Conservation (phyloP, 2,113 vertebrate species). For the Aptenodytes forsteri region DNA sequence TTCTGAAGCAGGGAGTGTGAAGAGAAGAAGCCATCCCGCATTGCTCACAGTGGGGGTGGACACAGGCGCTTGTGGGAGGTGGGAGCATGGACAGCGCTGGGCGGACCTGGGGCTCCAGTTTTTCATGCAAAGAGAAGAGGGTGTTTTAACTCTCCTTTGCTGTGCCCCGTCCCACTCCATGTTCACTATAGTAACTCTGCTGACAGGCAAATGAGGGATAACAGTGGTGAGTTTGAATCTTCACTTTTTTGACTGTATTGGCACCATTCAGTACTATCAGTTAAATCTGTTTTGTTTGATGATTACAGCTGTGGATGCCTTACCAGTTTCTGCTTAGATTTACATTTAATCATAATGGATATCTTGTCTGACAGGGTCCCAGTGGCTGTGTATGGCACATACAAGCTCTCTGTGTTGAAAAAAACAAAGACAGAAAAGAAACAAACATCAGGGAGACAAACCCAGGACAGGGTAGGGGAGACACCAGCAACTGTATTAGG, state of each 20-base stretch:
- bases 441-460: not conserved
- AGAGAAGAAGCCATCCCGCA: not conserved
- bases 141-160: not conserved
- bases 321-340: not conserved
- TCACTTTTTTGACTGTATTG: not conserved
- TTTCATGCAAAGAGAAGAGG: not conserved
- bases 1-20: not conserved
- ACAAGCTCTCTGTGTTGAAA: not conserved
- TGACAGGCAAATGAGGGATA: not conserved
- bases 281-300: not conserved
- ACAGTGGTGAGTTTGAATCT: not conserved
- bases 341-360: not conserved
- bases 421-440: not conserved
- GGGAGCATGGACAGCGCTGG: not conserved
- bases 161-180: not conserved
- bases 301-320: not conserved
- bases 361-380: not conserved
- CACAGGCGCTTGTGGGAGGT: not conserved
- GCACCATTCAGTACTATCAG: not conserved
- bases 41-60: not conserved
- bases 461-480: not conserved
- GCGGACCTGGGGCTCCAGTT: not conserved
- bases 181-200: not conserved
- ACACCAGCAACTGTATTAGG: not conserved
- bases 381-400: not conserved